Evolutionary conservation across 2,113 vertebrate species (phyloP).

Genomic region (Acanthisitta chloris): DNA sequence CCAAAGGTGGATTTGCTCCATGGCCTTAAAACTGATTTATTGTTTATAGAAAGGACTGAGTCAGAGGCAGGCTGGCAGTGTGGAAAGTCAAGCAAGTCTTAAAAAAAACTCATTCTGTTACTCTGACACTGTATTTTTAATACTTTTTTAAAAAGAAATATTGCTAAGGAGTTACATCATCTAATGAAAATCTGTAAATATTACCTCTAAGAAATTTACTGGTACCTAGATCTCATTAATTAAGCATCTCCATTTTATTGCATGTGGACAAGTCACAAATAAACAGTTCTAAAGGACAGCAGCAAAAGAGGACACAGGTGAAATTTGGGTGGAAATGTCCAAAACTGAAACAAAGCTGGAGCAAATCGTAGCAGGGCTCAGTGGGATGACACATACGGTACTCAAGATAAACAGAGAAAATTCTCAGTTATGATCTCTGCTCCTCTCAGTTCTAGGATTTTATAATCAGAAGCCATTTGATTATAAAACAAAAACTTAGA

Average conservation of each 20-base stretch:
- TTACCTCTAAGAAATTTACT: neutral
- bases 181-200: neutral
- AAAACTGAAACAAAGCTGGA: neutral
- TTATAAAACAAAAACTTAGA: neutral
- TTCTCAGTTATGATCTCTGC: neutral
- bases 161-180: neutral
- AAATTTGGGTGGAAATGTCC: neutral
- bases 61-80: neutral
- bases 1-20: constrained; percentile 40
- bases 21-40: constrained; percentile 4
- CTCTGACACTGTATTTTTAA: neutral
- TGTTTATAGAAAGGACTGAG: neutral
- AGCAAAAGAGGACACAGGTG: neutral
- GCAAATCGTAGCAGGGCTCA: neutral
- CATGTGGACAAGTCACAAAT: neutral
- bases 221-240: neutral
- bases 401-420: neutral
- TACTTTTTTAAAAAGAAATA: neutral
- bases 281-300: neutral
- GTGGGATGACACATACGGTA: neutral
- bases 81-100: neutral
- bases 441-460: neutral
- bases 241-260: neutral
- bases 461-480: neutral
- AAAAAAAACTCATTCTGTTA: neutral